Conservation (phyloP, 2,797 vertebrate genomes). For the Syngnathus acus region DNA sequence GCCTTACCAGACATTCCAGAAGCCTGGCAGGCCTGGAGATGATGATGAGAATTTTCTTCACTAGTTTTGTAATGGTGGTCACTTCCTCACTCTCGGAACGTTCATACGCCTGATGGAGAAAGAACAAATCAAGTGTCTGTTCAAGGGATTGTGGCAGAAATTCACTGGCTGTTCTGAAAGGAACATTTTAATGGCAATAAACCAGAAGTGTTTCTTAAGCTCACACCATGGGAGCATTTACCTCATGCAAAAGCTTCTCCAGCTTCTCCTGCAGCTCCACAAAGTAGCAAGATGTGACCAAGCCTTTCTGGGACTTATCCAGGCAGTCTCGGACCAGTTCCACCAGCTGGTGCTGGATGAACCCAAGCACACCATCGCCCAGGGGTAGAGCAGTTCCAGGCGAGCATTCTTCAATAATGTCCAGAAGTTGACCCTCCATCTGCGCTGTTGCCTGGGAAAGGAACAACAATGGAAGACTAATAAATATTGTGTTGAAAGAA, state of each 20-base stretch:
- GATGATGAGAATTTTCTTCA: constrained; percentile 85
- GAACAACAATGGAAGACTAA: constrained; percentile 19
- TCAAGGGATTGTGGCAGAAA: constrained; percentile 14
- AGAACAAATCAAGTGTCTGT: constrained; percentile 22
- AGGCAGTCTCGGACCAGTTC: constrained; percentile 90
- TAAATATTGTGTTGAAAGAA: constrained; percentile 6
- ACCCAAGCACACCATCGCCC: constrained; percentile 86
- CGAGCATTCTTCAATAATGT: constrained; percentile 75
- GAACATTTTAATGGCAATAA: background rate
- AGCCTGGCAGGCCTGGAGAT: constrained; percentile 86
- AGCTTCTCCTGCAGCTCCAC: constrained; percentile 92
- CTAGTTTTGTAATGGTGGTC: constrained; percentile 79
- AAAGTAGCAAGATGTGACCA: constrained; percentile 90
- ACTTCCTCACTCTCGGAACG: constrained; percentile 88
- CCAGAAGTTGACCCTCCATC: constrained; percentile 86
- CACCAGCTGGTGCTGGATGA: constrained; percentile 91
- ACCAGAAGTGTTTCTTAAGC: background rate
- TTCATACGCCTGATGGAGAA: constrained; percentile 76
- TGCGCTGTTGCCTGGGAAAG: constrained; percentile 77
- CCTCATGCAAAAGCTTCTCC: constrained; percentile 85
- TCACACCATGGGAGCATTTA: constrained; percentile 23
- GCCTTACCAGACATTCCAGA: constrained; percentile 83
- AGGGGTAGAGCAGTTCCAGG: constrained; percentile 75
- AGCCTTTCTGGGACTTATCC: constrained; percentile 82
- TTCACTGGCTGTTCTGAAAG: background rate